These are phyloP conservation scores for Emydocephalus ijimae DNA, from an alignment of 2,113 vertebrate genomes.

Conservation along the genomic window DNA sequence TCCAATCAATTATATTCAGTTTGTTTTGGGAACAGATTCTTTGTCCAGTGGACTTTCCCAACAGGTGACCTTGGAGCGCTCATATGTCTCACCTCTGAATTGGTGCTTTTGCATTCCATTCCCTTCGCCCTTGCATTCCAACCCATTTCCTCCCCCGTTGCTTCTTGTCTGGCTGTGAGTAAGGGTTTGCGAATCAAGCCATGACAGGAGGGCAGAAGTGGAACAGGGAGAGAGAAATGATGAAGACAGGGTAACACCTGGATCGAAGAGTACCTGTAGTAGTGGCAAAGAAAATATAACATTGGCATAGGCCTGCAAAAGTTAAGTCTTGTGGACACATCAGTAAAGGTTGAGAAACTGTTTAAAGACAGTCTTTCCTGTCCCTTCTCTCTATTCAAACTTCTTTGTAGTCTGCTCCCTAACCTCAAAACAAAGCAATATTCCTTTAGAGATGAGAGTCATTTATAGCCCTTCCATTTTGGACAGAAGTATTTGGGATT, in stretches of 20 bases:
- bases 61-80: background rate
- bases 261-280: background rate
- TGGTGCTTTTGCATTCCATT: background rate
- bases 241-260: background rate
- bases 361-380: background rate
- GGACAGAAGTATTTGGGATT: background rate
- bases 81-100: background rate
- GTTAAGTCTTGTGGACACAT: background rate
- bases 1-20: background rate
- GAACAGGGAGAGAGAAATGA: background rate
- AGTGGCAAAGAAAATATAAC: background rate
- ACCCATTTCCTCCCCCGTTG: background rate
- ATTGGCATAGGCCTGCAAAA: background rate
- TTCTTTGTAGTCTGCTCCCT: background rate
- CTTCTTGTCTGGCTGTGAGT: background rate
- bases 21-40: background rate
- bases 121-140: background rate
- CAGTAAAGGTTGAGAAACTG: background rate
- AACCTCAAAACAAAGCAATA: background rate
- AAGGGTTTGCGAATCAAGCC: background rate
- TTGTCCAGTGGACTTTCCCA: background rate
- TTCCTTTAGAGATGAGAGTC: background rate
- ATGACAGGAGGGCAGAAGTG: background rate
- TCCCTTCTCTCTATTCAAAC: background rate
- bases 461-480: background rate